Evolutionary conservation across 2,113 vertebrate genomes (phyloP).

Genomic region (Dipodomys stephensi): DNA sequence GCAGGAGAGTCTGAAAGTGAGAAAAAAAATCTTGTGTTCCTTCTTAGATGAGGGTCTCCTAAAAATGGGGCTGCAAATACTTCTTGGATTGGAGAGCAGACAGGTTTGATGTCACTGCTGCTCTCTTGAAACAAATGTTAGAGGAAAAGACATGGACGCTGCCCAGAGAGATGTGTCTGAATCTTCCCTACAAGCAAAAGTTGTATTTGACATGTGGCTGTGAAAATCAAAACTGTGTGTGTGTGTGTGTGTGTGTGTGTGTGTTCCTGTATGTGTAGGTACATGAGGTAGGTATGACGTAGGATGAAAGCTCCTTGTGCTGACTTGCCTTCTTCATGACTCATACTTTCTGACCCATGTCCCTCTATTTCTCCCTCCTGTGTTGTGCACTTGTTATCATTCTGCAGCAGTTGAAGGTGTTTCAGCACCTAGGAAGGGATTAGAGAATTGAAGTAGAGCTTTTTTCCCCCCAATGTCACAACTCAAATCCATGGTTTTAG

Average conservation of each 20-base stretch:
- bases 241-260: not conserved
- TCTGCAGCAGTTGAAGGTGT: not conserved
- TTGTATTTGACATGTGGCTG: not conserved
- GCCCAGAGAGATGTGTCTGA: not conserved
- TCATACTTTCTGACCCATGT: not conserved
- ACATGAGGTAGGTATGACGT: not conserved
- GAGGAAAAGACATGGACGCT: not conserved
- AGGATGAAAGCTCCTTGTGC: not conserved
- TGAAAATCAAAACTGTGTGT: not conserved
- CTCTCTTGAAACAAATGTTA: not conserved
- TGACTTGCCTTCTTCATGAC: not conserved
- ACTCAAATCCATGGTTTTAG: not conserved
- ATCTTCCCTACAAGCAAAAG: not conserved
- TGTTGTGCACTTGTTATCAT: not conserved
- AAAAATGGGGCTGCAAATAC: not conserved
- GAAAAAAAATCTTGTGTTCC: not conserved
- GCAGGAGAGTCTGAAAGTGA: constrained; percentile 6
- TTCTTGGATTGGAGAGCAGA: not conserved
- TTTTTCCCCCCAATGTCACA: not conserved
- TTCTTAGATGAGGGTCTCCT: not conserved
- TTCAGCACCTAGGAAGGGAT: not conserved
- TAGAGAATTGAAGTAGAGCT: not conserved
- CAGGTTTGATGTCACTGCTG: not conserved
- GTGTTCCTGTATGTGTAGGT: not conserved
- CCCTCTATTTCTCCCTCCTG: not conserved